phyloP scores from a whole-genome alignment of 2,888 invertebrate genomes.

The Hydrotaea cyrtoneurina region DNA sequence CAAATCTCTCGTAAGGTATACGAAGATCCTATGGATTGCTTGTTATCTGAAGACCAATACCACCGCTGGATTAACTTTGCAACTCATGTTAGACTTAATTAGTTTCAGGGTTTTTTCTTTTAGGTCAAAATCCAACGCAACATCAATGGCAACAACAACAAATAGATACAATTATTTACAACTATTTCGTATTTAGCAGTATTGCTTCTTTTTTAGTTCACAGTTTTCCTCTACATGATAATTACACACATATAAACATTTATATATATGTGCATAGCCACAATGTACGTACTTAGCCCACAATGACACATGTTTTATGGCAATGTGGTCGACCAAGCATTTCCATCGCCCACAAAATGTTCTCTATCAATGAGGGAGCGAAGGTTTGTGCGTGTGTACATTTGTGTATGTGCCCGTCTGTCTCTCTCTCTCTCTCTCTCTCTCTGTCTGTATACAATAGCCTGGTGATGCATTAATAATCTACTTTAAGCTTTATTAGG shows the following conservation, averaged over 20 bases:
- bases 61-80: too few relatives aligned
- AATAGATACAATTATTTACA: constrained; percentile 1
- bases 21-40: too few relatives aligned
- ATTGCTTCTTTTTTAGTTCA: neutral
- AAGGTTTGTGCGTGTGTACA: neutral
- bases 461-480: constrained; percentile 45
- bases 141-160: neutral
- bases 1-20: too few relatives aligned
- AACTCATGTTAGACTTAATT: constrained; percentile 62
- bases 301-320: neutral
- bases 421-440: neutral
- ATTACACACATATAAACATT: neutral
- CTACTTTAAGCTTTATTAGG: constrained; percentile 52
- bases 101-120: constrained; percentile 51
- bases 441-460: neutral
- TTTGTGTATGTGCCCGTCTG: neutral
- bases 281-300: too few relatives aligned
- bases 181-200: constrained; percentile 18
- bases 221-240: neutral
- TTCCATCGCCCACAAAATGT: neutral
- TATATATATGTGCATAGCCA: neutral
- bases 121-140: constrained; percentile 9
- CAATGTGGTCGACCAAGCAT: neutral
- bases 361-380: neutral
- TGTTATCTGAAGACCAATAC: too few relatives aligned